phyloP scores from a whole-genome alignment of 2,113 vertebrate genomes.

The Acrocephalus arundinaceus region DNA sequence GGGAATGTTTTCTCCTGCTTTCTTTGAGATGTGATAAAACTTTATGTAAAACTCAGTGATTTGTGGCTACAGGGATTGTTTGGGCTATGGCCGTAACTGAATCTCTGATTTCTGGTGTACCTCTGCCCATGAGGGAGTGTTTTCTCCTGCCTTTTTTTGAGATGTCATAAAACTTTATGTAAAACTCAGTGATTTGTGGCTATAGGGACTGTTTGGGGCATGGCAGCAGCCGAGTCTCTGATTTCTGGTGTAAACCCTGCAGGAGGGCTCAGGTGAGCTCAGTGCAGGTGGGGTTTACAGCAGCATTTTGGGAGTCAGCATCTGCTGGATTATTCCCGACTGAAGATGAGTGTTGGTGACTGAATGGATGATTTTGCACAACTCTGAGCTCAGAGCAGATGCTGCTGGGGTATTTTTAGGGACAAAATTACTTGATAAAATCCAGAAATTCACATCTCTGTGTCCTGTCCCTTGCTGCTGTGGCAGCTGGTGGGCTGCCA shows the following conservation, averaged over 20 bases:
- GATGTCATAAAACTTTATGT: neutral
- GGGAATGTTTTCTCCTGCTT: no score
- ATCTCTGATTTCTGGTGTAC: neutral
- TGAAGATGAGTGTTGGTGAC: neutral
- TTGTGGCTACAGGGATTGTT: neutral
- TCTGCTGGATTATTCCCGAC: neutral
- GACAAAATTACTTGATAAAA: neutral
- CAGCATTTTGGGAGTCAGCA: neutral
- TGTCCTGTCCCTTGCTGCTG: neutral
- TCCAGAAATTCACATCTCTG: neutral
- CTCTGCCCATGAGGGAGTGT: rapidly evolving
- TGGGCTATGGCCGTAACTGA: no score
- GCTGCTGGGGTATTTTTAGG: neutral
- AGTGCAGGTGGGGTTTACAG: neutral
- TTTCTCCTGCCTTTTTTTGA: neutral
- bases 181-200: neutral
- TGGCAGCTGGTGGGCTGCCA: neutral
- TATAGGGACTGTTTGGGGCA: neutral
- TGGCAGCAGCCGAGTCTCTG: neutral
- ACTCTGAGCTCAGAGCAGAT: neutral
- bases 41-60: no score
- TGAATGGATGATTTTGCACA: neutral
- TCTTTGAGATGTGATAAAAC: no score
- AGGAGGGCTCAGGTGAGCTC: neutral
- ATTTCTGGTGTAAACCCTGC: neutral